phyloP scores from a whole-genome alignment of 1,140 invertebrate species.

The Acromyrmex heyeri region DNA sequence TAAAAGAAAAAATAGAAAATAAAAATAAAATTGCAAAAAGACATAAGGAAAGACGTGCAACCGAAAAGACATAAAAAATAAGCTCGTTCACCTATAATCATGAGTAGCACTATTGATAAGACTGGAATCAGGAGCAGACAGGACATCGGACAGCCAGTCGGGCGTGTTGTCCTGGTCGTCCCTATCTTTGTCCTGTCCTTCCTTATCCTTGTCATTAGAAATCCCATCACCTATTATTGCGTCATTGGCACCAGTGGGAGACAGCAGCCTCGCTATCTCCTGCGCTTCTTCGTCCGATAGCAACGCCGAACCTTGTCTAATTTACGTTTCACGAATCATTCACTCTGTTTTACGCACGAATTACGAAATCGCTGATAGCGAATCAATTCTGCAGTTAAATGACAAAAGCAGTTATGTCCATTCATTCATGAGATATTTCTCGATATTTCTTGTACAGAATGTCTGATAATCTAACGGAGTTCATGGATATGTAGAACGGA shows the following conservation, averaged over 20 bases:
- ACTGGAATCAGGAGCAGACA: conserved; percentile 87
- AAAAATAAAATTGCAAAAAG: conserved; percentile 22
- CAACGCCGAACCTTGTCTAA: conserved; percentile 90
- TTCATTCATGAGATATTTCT: not conserved
- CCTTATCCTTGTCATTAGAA: conserved; percentile 75
- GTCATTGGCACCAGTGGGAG: conserved; percentile 85
- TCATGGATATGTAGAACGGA: no score
- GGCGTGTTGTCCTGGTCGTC: conserved; percentile 87
- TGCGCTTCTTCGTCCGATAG: conserved; percentile 95
- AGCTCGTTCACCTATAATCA: conserved; percentile 85
- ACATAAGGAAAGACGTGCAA: conserved; percentile 28
- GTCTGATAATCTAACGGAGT: no score
- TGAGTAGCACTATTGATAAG: conserved; percentile 85
- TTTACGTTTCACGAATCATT: conserved; percentile 67
- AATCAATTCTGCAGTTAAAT: conserved; percentile 28
- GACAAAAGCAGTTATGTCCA: conserved; percentile 30
- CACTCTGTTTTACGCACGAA: conserved; percentile 58
- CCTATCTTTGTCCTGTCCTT: conserved; percentile 84
- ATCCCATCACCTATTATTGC: conserved; percentile 77
- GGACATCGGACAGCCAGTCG: conserved; percentile 88
- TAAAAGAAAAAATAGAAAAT: not conserved
- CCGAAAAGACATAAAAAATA: conserved; percentile 68
- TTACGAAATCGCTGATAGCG: conserved; percentile 31
- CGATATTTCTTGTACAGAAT: not conserved
- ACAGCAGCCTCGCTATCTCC: conserved; percentile 92